Evolutionary conservation across 2,113 vertebrate species (phyloP), one percentile per base, ranked within the genome.

Genomic region (Mustela lutreola): DNA sequence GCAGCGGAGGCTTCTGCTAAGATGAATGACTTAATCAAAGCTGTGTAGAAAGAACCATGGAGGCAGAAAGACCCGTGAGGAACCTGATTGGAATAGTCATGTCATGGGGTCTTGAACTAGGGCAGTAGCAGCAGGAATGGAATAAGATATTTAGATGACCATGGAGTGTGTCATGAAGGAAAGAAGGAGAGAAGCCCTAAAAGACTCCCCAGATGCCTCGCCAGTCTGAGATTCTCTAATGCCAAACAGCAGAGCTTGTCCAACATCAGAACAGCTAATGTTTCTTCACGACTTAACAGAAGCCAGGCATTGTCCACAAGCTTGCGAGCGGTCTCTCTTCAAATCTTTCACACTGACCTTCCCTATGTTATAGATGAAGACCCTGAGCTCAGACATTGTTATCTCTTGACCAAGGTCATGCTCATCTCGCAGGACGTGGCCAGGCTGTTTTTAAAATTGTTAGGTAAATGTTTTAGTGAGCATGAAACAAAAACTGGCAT

Each of bases 1-100:
- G 84, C 50, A 58, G 7, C n/a, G 58, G 80, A 85, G 62, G 63
- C 75, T 83, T 96, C 96, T 95, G 19, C 60, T 92, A 39, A 50
- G 70, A 89, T 70, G 5, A 50, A 88, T 81, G 28, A n/a, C 70
- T 75, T 85, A 63, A 56, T 83, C 12, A 36, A 79, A 90, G 70
- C 28, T 91, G 26, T 82, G 33, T 50, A 50, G 92, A 89, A 78
- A 89, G 84, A 75, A 33, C 39, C 48, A 6, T 58, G 70, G 78
- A 95, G 53, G 60, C 79, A 91, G 62, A 93, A 84, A 60, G 60
- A 73, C 24, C 18, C 56, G 22, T 53, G 48, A n/a, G 93, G 48
- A 89, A n/a, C 45, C 63, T n/a, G 75, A 91, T 67, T 67, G n/a
- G 33, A 85, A 76, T 53, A 7, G 24, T n/a, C 24, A 21, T 39